phyloP scores from a whole-genome alignment of 92 coral and sea anemone genomes.

The Nematostella vectensis region DNA sequence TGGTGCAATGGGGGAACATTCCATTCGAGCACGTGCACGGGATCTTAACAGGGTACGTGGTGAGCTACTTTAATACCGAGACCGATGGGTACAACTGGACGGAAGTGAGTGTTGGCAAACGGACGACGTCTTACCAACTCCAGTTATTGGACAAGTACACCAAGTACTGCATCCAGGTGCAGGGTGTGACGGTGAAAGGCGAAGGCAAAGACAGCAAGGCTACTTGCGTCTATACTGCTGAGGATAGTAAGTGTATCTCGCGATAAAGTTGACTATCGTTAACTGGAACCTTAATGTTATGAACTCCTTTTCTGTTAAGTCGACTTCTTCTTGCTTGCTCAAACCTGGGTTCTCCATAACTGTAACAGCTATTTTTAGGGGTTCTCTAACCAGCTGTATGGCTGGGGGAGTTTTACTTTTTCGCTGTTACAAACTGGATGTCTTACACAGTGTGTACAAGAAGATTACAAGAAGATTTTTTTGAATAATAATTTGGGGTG shows the following conservation, averaged over 20 bases:
- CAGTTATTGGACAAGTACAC: slow-evolving; percentile 51
- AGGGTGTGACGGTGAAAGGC: slow-evolving; percentile 66
- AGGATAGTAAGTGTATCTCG: slow-evolving; percentile 81
- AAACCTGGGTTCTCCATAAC: too few species aligned
- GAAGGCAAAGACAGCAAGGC: slow-evolving; percentile 49
- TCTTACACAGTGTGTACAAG: too few species aligned
- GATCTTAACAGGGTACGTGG: slow-evolving; percentile 53
- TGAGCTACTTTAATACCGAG: slow-evolving; percentile 30
- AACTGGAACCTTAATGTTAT: too few species aligned
- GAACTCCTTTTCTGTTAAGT: too few species aligned
- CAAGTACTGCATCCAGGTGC: slow-evolving; percentile 52
- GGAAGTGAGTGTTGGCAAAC: slow-evolving; percentile 14
- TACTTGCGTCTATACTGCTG: slow-evolving; percentile 43
- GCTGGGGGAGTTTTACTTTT: too few species aligned
- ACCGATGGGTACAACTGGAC: slow-evolving; percentile 20
- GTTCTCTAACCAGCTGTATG: too few species aligned
- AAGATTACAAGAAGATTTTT: too few species aligned
- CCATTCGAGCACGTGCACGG: slow-evolving; percentile 47
- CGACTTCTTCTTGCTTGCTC: too few species aligned
- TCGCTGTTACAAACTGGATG: too few species aligned
- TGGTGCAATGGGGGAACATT: slow-evolving; percentile 66
- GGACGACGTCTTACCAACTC: slow-evolving; percentile 21
- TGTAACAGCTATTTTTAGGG: too few species aligned
- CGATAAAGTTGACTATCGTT: too few species aligned
- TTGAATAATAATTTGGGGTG: too few species aligned